phyloP scores from a whole-genome alignment of 2,797 vertebrate species.

The Todus mexicanus region DNA sequence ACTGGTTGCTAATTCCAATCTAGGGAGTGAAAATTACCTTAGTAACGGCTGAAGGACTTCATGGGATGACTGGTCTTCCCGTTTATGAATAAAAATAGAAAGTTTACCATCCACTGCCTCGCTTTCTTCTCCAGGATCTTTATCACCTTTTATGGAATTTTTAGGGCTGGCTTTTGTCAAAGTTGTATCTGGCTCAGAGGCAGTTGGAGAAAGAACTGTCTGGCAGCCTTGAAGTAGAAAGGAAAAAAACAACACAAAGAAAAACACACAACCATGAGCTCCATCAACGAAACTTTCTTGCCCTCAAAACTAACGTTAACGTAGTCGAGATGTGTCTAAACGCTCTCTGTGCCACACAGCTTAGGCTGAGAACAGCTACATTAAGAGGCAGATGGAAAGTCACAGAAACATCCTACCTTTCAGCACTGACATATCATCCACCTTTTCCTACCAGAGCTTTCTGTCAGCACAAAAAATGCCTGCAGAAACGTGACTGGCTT shows the following conservation, averaged over 20 bases:
- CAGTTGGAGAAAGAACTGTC: slow-evolving; percentile 95
- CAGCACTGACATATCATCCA: neutral
- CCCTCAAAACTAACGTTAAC: neutral
- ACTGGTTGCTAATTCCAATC: neutral
- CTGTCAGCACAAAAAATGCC: neutral
- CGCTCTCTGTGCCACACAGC: neutral
- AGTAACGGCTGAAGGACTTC: slow-evolving; percentile 96
- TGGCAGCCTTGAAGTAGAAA: slow-evolving; percentile 85
- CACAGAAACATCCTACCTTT: neutral
- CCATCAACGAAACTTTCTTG: neutral
- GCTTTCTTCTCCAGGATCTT: slow-evolving; percentile 91
- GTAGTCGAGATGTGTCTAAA: neutral
- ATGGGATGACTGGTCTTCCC: slow-evolving; percentile 97
- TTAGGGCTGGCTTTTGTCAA: slow-evolving; percentile 89
- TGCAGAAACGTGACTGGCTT: neutral
- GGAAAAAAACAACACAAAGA: neutral
- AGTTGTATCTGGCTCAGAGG: slow-evolving; percentile 91
- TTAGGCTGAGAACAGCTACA: neutral
- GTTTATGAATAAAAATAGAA: slow-evolving; percentile 97
- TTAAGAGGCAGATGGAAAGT: neutral
- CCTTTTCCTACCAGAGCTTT: neutral
- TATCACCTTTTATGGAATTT: slow-evolving; percentile 89
- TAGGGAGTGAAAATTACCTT: slow-evolving; percentile 77
- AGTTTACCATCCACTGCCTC: slow-evolving; percentile 98
- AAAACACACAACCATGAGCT: neutral